Evolutionary conservation across 2,888 invertebrate species (phyloP).

Genomic region (Agriopis aurantiaria): DNA sequence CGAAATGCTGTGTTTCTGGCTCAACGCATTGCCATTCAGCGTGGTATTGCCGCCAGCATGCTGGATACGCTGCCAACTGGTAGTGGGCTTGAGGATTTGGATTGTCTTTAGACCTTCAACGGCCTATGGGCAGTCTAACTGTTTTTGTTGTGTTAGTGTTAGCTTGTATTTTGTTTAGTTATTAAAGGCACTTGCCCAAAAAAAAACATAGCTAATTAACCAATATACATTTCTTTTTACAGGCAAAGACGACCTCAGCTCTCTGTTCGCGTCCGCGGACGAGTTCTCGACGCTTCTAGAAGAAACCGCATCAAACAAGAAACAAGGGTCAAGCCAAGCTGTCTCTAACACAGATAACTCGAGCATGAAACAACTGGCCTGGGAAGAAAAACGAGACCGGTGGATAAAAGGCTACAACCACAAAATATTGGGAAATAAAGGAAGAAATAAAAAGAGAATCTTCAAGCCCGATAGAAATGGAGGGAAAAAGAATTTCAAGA

Average conservation of each 20-base stretch:
- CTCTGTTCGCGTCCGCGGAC: constrained; percentile 94
- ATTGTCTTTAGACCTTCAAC: no score
- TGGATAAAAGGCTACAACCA: constrained; percentile 87
- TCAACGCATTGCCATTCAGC: no score
- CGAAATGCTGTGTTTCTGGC: no score
- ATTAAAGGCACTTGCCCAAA: no score
- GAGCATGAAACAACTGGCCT: constrained; percentile 91
- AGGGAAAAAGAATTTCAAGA: constrained; percentile 20
- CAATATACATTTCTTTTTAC: constrained; percentile 28
- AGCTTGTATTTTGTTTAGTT: no score
- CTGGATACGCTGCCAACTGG: no score
- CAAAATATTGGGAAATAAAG: constrained; percentile 72
- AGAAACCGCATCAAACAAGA: constrained; percentile 90
- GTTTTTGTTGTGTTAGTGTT: no score
- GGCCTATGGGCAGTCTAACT: no score
- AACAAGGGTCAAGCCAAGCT: constrained; percentile 88
- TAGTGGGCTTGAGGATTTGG: no score
- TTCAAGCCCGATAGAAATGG: constrained; percentile 46
- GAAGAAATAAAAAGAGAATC: constrained; percentile 51
- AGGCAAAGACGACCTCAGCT: constrained; percentile 85
- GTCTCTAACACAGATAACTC: constrained; percentile 92
- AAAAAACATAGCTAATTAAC: no score
- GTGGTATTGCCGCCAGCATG: no score
- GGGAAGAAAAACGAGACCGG: constrained; percentile 91
- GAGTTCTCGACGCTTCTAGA: constrained; percentile 96